Evolutionary conservation across 2,888 invertebrate species (phyloP).

Genomic region (Lagria hirta): DNA sequence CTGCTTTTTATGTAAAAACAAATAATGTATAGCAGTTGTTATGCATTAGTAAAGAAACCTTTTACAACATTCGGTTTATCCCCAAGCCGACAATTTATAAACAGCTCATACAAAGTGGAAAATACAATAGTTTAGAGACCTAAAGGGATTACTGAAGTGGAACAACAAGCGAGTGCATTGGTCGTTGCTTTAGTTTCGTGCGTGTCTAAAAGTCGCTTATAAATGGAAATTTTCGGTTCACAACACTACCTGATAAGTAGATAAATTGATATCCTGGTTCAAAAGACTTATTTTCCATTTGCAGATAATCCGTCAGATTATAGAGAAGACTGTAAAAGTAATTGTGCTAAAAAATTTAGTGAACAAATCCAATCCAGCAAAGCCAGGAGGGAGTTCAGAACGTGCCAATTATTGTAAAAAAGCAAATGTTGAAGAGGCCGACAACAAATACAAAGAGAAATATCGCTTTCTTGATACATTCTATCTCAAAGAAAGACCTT

Average conservation of each 20-base stretch:
- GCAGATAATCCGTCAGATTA: conserved; percentile 14
- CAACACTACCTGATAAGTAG: conserved; percentile 19
- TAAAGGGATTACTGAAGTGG: conserved; percentile 12
- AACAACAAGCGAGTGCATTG: conserved; percentile 15
- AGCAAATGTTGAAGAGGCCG: conserved; percentile 9
- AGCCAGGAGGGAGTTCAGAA: conserved; percentile 4
- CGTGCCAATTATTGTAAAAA: conserved; percentile 11
- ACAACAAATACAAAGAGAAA: conserved; percentile 8
- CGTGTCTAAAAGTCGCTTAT: conserved; percentile 19
- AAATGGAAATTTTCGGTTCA: conserved; percentile 21
- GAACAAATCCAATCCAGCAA: neutral
- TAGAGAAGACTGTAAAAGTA: conserved; percentile 4
- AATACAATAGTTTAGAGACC: too few relatives aligned
- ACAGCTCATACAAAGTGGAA: too few relatives aligned
- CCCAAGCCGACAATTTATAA: too few relatives aligned
- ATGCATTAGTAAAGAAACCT: too few relatives aligned
- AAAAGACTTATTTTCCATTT: conserved; percentile 18
- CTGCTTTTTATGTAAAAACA: too few relatives aligned
- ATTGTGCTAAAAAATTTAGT: conserved; percentile 11
- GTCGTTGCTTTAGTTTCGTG: conserved; percentile 14
- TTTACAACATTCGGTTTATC: too few relatives aligned
- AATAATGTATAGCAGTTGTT: too few relatives aligned
- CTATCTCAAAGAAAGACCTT: conserved; percentile 5
- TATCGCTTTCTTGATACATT: conserved; percentile 12
- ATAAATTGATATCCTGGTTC: conserved; percentile 20